A percentile compares a stretch with the other conserved stretches of the same genome.
Evolutionary conservation across 2,888 invertebrate species (phyloP).

Genomic region (Caenorhabditis virilis): DNA sequence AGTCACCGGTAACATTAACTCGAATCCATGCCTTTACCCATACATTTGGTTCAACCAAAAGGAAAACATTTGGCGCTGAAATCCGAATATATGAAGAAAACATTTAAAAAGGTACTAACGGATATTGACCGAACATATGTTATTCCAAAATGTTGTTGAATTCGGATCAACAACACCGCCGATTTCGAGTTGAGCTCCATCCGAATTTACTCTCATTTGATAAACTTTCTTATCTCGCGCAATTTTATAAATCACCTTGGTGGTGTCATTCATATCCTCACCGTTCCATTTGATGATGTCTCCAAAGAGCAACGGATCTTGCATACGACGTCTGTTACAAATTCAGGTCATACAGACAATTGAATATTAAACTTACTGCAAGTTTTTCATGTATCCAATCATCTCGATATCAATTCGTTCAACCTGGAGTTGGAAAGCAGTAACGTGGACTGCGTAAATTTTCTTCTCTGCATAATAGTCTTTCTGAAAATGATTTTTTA

Average conservation of each 20-base stretch:
- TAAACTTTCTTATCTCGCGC: constrained; percentile 10
- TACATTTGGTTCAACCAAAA: constrained; percentile 2
- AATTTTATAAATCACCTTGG: not conserved
- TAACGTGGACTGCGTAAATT: constrained; percentile 11
- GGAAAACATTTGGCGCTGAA: constrained; percentile 21
- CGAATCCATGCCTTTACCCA: not conserved
- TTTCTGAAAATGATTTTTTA: constrained; percentile 2
- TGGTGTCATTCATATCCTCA: constrained; percentile 6
- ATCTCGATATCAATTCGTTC: not conserved
- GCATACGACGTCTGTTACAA: constrained; percentile 14
- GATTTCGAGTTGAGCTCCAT: constrained; percentile 3
- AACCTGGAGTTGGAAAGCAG: constrained; percentile 4
- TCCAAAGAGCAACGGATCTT: constrained; percentile 18
- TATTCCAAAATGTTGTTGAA: constrained; percentile 19
- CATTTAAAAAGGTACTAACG: constrained; percentile 7
- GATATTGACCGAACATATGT: constrained; percentile 6
- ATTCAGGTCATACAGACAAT: not conserved
- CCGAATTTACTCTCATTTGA: not conserved
- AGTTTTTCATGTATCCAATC: not conserved
- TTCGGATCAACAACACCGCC: constrained; percentile 20
- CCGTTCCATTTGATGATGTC: constrained; percentile 15
- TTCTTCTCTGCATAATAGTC: not conserved
- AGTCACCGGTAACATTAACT: not conserved
- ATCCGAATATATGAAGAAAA: not conserved
- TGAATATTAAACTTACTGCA: not conserved